A percentile compares a stretch with the other conserved stretches of the same genome.
Evolutionary conservation across 2,888 invertebrate genomes (phyloP).

Genomic region (Fissipunctia ypsillon): DNA sequence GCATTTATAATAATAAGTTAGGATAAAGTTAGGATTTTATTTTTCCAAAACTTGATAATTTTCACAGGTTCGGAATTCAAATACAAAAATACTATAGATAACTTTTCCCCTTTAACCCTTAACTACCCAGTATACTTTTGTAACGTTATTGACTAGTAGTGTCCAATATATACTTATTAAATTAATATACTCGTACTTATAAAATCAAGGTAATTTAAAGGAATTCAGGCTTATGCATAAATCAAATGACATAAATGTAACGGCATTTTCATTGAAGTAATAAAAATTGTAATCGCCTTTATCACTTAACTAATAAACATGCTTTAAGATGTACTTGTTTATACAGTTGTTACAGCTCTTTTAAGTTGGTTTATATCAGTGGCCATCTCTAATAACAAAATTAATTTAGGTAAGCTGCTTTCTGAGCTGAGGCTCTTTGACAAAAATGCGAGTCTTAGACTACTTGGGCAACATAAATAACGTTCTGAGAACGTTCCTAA

Average conservation of each 20-base stretch:
- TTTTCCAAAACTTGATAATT: no score
- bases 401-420: not conserved
- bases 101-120: no score
- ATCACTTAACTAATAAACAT: not conserved
- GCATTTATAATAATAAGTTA: no score
- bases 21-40: no score
- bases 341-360: not conserved
- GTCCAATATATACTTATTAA: not conserved
- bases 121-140: no score
- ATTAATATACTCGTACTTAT: not conserved
- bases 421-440: not conserved
- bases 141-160: no score
- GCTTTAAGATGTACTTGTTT: not conserved
- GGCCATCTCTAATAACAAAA: not conserved
- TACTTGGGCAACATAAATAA: not conserved
- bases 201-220: not conserved
- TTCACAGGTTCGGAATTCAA: no score
- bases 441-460: not conserved
- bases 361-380: not conserved
- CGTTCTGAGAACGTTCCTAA: not conserved
- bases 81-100: no score
- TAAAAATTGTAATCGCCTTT: not conserved
- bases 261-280: not conserved
- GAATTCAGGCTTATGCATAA: not conserved
- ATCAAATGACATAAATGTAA: not conserved